A percentile compares a stretch with the other conserved stretches of the same genome.
phyloP scores from a whole-genome alignment of 2,888 invertebrate species.

The Sialis lutaria region DNA sequence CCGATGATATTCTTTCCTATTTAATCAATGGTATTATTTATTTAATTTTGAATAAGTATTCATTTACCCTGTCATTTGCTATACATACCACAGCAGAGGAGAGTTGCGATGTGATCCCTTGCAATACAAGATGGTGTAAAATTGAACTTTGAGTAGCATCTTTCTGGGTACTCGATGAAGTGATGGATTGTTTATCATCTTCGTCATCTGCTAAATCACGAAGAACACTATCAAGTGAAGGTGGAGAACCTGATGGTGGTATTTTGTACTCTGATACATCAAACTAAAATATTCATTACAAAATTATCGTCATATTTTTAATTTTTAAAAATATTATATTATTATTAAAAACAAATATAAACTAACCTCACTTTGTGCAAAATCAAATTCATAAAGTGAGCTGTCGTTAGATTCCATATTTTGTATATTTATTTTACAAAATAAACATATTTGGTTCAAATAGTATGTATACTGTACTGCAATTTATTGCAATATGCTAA shows the following conservation, averaged over 20 bases:
- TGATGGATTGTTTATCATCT: slow-evolving; percentile 33
- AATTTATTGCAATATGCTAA: too few species aligned
- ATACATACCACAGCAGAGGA: slow-evolving; percentile 61
- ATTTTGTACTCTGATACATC: slow-evolving; percentile 70
- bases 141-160: slow-evolving; percentile 38
- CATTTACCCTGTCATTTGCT: slow-evolving; percentile 9
- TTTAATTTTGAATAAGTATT: slow-evolving; percentile 3
- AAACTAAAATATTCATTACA: slow-evolving; percentile 32
- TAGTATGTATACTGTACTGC: too few species aligned
- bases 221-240: slow-evolving; percentile 64
- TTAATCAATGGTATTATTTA: background rate
- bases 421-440: background rate
- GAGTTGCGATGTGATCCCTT: slow-evolving; percentile 79
- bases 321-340: background rate
- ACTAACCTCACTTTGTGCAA: slow-evolving; percentile 5
- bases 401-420: slow-evolving; percentile 6
- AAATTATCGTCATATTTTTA: background rate
- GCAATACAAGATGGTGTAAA: slow-evolving; percentile 61
- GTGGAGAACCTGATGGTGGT: slow-evolving; percentile 50
- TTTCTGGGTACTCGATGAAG: slow-evolving; percentile 18
- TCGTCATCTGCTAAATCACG: slow-evolving; percentile 55
- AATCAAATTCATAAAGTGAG: slow-evolving; percentile 5
- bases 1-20: slow-evolving; percentile 77
- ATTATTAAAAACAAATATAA: background rate
- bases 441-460: too few species aligned